Base-by-base conservation (phyloP, 2,888 invertebrate genomes). In the Heliconius sara region DNA sequence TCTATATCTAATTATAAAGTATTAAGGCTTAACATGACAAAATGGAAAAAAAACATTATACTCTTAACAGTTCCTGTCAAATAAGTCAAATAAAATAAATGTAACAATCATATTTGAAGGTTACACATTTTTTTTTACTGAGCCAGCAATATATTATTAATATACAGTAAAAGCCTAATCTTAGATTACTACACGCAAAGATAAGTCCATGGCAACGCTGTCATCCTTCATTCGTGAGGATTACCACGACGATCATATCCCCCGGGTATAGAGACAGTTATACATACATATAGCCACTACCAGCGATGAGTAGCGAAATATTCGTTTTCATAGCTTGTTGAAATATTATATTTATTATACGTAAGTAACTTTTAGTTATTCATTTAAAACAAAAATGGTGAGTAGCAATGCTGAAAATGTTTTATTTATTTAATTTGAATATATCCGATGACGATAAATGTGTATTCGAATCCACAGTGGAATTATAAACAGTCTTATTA, bases 151-250 rank as follows among this genome's bases (percentile, higher is more conserved):
- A 73, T 57, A 72, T 72, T n/a, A 57, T 25, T 2, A 65, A 25
- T 30, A 12, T 57, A 34, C 60, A 57, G 57, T 57, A 73, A 73
- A 73, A 79, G 79, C 78, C 81, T 83, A 82, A 83, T 84, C 83
- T 80, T 47, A 82, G 82, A 83, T 83, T 79, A 81, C 81, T 82
- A 80, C 68, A 81, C 83, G 82, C 81, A 80, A 79, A 83, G 82
- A 84, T 84, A 84, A 83, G 78, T 80, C 81, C 71, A 68, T 73
- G 78, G 81, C 78, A 81, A 76, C 74, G 76, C 82, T 81, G 84
- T 82, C 83, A 84, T 84, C 83, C 84, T 84, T 85, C 83, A 84
- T 85, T 83, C 82, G 76, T 79, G 80, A 83, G 83, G 83, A 84
- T 85, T 83, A 84, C 82, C 81, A 81, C 67, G 68, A 80, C 80